A percentile compares a stretch with the other conserved stretches of the same genome.
Evolutionary conservation across 2,888 invertebrate species (phyloP).

Genomic region (Sipunculus nudus): DNA sequence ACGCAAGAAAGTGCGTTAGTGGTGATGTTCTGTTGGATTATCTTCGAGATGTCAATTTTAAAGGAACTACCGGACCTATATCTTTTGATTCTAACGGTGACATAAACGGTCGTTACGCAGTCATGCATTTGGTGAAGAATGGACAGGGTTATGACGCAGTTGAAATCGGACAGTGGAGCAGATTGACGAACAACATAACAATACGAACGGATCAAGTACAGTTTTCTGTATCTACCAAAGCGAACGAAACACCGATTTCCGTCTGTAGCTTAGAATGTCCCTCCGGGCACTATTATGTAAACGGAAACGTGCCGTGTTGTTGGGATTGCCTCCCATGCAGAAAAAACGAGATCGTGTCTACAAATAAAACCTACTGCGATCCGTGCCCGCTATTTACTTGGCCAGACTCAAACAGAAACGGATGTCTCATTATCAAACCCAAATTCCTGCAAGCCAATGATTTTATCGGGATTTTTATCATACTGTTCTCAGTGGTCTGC

Average conservation of each 20-base stretch:
- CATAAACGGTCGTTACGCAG: conserved; percentile 42
- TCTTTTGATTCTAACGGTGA: conserved; percentile 51
- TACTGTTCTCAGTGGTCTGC: too few relatives aligned
- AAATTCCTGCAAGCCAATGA: too few relatives aligned
- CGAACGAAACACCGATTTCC: not conserved
- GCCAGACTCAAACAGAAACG: too few relatives aligned
- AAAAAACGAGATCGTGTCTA: conserved; percentile 22
- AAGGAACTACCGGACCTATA: conserved; percentile 44
- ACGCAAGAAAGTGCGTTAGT: conserved; percentile 39
- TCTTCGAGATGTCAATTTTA: conserved; percentile 41
- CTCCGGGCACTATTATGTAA: not conserved
- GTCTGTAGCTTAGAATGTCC: too few relatives aligned
- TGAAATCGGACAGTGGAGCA: conserved; percentile 12
- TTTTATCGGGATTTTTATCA: too few relatives aligned
- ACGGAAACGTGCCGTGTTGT: not conserved
- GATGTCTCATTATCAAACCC: too few relatives aligned
- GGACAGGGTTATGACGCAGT: not conserved
- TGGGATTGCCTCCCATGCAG: conserved; percentile 36
- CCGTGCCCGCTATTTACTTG: conserved; percentile 25
- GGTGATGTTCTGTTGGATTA: conserved; percentile 40
- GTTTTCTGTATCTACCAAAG: too few relatives aligned
- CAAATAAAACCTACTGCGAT: conserved; percentile 27
- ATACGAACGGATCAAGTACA: too few relatives aligned
- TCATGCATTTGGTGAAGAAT: conserved; percentile 42
- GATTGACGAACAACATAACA: conserved; percentile 2